Evolutionary conservation across 2,797 vertebrate genomes (phyloP).

Genomic region (Salmo trutta): DNA sequence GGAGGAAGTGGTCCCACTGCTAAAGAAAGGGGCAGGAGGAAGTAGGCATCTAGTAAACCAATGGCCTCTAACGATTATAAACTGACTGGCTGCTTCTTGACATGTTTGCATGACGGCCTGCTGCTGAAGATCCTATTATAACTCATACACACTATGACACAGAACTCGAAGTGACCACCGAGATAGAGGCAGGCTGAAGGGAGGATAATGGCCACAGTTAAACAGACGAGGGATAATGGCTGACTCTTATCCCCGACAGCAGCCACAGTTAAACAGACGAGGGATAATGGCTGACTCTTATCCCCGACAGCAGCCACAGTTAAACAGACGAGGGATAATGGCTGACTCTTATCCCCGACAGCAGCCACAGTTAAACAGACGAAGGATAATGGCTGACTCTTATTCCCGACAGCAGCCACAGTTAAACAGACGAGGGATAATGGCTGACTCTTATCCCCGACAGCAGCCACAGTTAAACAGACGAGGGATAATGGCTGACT

Average conservation of each 20-base stretch:
- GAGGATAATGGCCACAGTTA: too few species aligned
- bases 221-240: not conserved
- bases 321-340: constrained; percentile 65
- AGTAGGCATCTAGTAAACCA: constrained; percentile 68
- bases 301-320: constrained; percentile 65
- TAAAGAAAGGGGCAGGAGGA: constrained; percentile 55
- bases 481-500: constrained; percentile 62
- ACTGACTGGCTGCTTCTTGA: constrained; percentile 64
- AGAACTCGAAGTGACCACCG: constrained; percentile 61
- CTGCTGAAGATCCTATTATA: constrained; percentile 72
- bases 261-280: constrained; percentile 71
- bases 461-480: constrained; percentile 70
- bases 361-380: constrained; percentile 72
- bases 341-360: constrained; percentile 57
- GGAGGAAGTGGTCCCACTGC: constrained; percentile 23
- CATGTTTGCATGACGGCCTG: constrained; percentile 73
- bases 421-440: constrained; percentile 68
- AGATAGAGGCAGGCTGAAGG: constrained; percentile 70
- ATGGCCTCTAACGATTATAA: constrained; percentile 34
- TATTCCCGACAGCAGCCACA: constrained; percentile 63
- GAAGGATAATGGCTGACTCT: constrained; percentile 61
- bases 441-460: constrained; percentile 56
- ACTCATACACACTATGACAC: constrained; percentile 67
- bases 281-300: constrained; percentile 61
- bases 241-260: constrained; percentile 60